Evolutionary conservation across 2,888 invertebrate genomes (phyloP).

Genomic region (Drosophila neonasuta): DNA sequence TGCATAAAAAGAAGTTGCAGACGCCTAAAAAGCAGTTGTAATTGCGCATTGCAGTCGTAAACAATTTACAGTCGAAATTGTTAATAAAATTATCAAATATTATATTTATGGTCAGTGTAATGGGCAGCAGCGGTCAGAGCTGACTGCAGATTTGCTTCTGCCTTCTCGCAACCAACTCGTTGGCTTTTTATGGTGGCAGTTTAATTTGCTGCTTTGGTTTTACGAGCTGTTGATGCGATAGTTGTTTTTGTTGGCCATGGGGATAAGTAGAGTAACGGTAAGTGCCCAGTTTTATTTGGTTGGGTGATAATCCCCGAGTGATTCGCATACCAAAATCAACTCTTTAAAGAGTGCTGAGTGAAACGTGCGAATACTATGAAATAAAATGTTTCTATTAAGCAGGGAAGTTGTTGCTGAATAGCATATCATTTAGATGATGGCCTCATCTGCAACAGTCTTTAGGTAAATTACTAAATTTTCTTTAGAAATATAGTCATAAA

Average conservation of each 20-base stretch:
- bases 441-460: too few species aligned
- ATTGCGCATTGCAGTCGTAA: constrained; percentile 59
- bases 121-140: constrained; percentile 46
- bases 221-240: constrained; percentile 75
- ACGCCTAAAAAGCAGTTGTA: constrained; percentile 64
- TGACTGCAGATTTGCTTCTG: neutral
- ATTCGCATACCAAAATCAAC: constrained; percentile 47
- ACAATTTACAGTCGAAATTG: constrained; percentile 76
- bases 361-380: constrained; percentile 42
- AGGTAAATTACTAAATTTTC: too few species aligned
- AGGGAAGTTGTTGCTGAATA: neutral
- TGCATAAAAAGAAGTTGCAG: constrained; percentile 59
- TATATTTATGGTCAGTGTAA: constrained; percentile 73
- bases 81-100: constrained; percentile 79
- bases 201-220: constrained; percentile 77
- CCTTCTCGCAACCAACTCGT: constrained; percentile 14
- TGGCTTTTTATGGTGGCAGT: constrained; percentile 65
- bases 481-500: neutral
- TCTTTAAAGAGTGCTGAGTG: constrained; percentile 41
- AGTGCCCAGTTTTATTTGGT: constrained; percentile 38
- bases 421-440: neutral
- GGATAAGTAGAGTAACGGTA: constrained; percentile 43
- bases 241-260: constrained; percentile 36
- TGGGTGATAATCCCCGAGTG: constrained; percentile 36
- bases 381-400: constrained; percentile 21